phyloP scores from a whole-genome alignment of 2,888 invertebrate species.

The Boloria euphrosyne region DNA sequence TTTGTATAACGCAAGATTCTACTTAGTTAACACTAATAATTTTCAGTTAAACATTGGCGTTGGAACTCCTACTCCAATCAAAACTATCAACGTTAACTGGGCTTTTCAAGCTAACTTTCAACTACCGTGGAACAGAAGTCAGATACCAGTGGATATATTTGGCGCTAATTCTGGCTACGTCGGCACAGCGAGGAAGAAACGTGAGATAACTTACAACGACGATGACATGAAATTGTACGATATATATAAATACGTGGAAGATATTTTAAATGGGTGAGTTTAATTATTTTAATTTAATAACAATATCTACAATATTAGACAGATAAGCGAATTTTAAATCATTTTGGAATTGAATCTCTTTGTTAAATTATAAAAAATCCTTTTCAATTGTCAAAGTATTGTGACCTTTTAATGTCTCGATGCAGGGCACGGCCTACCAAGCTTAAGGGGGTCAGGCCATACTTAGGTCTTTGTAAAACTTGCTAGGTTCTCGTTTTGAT shows the following conservation, averaged over 20 bases:
- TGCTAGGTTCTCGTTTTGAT: no score
- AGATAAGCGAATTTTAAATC: no score
- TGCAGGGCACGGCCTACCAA: no score
- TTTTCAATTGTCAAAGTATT: no score
- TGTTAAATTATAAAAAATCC: no score
- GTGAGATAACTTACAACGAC: constrained; percentile 55
- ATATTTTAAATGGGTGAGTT: constrained; percentile 59
- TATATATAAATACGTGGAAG: constrained; percentile 69
- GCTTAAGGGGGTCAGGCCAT: no score
- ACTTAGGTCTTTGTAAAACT: no score
- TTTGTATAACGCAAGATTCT: not conserved
- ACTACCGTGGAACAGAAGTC: constrained; percentile 71
- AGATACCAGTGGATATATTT: constrained; percentile 69
- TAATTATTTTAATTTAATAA: not conserved
- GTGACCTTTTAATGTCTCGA: no score
- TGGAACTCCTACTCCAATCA: constrained; percentile 63
- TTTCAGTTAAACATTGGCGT: constrained; percentile 72
- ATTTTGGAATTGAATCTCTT: no score
- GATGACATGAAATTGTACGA: constrained; percentile 64
- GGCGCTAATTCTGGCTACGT: constrained; percentile 61
- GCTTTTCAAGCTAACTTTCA: constrained; percentile 76
- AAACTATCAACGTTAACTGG: constrained; percentile 66
- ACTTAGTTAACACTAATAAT: not conserved
- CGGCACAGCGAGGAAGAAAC: constrained; percentile 57
- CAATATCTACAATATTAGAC: not conserved